Percentiles rank a stretch among this genome's conserved stretches.
These are phyloP conservation scores for Takifugu rubripes DNA, from an alignment of 2,797 vertebrate genomes.

Conservation along the genomic window DNA sequence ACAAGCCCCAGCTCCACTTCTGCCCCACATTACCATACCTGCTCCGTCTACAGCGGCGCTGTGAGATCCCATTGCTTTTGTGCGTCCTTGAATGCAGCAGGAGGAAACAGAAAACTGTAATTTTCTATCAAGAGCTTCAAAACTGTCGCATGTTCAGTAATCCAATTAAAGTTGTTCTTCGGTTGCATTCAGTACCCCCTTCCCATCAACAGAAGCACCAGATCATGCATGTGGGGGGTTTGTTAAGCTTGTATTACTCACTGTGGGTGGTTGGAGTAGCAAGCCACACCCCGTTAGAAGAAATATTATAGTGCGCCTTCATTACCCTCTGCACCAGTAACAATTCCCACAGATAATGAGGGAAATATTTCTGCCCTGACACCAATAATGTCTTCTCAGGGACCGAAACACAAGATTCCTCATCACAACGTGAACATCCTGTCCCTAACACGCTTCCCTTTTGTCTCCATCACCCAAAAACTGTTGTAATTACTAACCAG, in stretches of 20 bases:
- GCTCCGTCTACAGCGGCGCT: slow-evolving; percentile 41
- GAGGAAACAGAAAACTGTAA: slow-evolving; percentile 47
- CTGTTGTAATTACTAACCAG: slow-evolving; percentile 54
- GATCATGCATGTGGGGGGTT: slow-evolving; percentile 50
- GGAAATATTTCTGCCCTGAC: slow-evolving; percentile 31
- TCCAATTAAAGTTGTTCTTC: slow-evolving; percentile 66
- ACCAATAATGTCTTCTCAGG: slow-evolving; percentile 31
- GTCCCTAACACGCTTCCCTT: slow-evolving; percentile 21
- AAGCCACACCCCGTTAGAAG: slow-evolving; percentile 42
- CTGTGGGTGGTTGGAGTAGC: slow-evolving; percentile 56
- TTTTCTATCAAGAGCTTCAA: slow-evolving; percentile 43
- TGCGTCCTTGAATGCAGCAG: slow-evolving; percentile 64
- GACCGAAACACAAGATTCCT: slow-evolving; percentile 13
- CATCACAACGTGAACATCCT: slow-evolving; percentile 18
- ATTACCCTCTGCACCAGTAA: slow-evolving; percentile 50
- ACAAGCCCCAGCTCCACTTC: slow-evolving; percentile 40
- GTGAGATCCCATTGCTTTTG: slow-evolving; percentile 63
- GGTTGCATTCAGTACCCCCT: slow-evolving; percentile 50
- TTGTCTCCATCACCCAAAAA: slow-evolving; percentile 28
- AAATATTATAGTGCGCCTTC: slow-evolving; percentile 49
- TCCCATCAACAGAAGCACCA: slow-evolving; percentile 25
- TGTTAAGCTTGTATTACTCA: slow-evolving; percentile 56
- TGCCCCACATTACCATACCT: slow-evolving; percentile 60
- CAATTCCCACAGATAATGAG: slow-evolving; percentile 46
- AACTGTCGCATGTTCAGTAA: slow-evolving; percentile 53